These are phyloP conservation scores for Centrocercus urophasianus DNA, from an alignment of 2,113 vertebrate species.

Conservation along the genomic window DNA sequence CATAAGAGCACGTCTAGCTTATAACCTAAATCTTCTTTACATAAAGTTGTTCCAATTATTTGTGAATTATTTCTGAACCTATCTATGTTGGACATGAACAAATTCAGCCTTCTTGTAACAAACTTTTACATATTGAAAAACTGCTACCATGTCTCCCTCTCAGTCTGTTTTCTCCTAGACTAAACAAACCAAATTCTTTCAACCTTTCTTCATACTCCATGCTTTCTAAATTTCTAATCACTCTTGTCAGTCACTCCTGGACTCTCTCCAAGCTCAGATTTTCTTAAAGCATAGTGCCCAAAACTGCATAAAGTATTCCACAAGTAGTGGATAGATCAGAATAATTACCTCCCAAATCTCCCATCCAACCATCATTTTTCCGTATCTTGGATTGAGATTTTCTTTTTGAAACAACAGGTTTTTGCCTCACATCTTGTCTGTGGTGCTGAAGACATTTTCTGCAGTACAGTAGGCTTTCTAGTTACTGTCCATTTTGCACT, in stretches of 20 bases:
- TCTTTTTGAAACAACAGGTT: background rate
- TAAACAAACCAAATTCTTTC: constrained; percentile 67
- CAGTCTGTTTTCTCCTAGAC: constrained; percentile 45
- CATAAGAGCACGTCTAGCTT: background rate
- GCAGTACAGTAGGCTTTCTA: background rate
- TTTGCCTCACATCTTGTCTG: background rate
- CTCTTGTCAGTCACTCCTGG: constrained; percentile 58
- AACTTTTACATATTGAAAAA: background rate
- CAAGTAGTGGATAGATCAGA: background rate
- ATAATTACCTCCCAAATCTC: background rate
- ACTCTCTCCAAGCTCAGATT: constrained; percentile 22
- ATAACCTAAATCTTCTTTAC: background rate
- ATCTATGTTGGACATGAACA: background rate
- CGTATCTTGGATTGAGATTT: background rate
- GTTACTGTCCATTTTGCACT: background rate
- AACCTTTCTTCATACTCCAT: constrained; percentile 43
- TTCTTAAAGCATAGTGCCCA: constrained; percentile 25
- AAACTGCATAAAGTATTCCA: constrained; percentile 42
- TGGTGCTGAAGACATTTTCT: background rate
- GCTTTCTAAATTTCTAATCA: constrained; percentile 56
- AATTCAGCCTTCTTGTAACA: background rate
- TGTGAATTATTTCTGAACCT: background rate
- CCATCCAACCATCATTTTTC: background rate
- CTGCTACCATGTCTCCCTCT: background rate
- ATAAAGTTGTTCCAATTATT: background rate